phyloP scores from a whole-genome alignment of 2,113 vertebrate species.

The Eolophus roseicapilla region DNA sequence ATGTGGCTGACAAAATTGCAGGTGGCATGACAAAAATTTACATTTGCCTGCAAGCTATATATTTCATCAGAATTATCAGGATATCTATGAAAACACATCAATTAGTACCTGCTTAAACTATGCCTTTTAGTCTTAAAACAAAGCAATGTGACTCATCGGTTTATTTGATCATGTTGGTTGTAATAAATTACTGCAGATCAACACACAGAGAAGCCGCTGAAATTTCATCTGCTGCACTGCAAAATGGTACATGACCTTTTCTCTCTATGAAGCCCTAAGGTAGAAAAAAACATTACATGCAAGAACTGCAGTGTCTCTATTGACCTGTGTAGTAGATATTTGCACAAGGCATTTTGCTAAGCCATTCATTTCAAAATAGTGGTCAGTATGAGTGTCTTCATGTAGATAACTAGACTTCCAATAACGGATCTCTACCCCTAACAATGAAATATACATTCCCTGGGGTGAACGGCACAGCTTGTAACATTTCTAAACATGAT shows the following conservation, averaged over 20 bases:
- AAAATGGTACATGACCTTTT: not conserved
- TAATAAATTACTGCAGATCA: conserved; percentile 2
- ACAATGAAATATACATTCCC: not conserved
- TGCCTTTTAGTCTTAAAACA: not conserved
- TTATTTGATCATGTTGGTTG: not conserved
- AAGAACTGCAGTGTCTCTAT: not conserved
- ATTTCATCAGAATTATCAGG: not conserved
- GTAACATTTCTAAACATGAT: not conserved
- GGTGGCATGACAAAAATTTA: not conserved
- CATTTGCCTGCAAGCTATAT: not conserved
- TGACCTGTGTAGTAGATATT: not conserved
- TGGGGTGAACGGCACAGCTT: not conserved
- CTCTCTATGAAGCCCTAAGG: not conserved
- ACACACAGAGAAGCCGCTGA: not conserved
- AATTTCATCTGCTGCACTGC: not conserved
- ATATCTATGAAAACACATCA: not conserved
- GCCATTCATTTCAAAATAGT: not conserved
- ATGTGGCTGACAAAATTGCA: not conserved
- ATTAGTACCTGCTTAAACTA: not conserved
- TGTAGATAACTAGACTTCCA: not conserved
- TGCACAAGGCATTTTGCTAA: not conserved
- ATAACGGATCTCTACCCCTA: not conserved
- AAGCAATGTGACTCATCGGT: not conserved
- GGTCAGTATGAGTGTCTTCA: not conserved
- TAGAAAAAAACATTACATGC: not conserved